Evolutionary conservation across 2,113 vertebrate species (phyloP).

Genomic region (Rhegmatorhina hoffmannsi): DNA sequence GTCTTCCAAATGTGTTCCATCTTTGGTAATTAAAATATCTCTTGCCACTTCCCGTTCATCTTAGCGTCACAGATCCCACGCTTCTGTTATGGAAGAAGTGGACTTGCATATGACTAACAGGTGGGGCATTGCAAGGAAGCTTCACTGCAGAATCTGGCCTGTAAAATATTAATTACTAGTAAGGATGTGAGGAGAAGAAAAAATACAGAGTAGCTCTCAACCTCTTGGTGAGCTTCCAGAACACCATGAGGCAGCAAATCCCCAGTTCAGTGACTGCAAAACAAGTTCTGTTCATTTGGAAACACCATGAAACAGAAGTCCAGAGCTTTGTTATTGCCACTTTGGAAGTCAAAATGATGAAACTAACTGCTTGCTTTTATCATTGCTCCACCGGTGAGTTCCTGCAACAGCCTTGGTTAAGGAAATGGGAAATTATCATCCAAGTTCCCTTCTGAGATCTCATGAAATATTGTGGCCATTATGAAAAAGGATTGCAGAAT

Average conservation of each 20-base stretch:
- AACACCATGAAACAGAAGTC: neutral
- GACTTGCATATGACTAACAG: neutral
- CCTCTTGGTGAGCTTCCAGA: conserved; percentile 14
- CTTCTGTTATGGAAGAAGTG: neutral
- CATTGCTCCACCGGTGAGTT: neutral
- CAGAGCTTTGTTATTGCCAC: neutral
- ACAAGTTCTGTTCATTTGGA: conserved; percentile 1
- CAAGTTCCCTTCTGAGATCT: neutral
- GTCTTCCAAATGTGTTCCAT: neutral
- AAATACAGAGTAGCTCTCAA: neutral
- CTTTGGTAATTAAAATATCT: neutral
- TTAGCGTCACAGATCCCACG: neutral
- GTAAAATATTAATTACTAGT: neutral
- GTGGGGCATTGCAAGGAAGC: neutral
- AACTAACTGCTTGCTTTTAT: neutral
- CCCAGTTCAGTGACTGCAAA: neutral
- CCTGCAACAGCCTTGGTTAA: neutral
- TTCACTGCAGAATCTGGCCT: neutral
- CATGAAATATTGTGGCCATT: neutral
- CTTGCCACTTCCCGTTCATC: neutral
- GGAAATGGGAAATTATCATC: neutral
- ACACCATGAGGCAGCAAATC: conserved; percentile 4
- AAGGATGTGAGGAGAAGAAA: neutral
- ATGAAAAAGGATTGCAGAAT: neutral
- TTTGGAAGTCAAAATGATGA: neutral